A percentile compares a stretch with the other conserved stretches of the same genome.
phyloP scores from a whole-genome alignment of 1,140 invertebrate species.

The Aporrectodea caliginosa region DNA sequence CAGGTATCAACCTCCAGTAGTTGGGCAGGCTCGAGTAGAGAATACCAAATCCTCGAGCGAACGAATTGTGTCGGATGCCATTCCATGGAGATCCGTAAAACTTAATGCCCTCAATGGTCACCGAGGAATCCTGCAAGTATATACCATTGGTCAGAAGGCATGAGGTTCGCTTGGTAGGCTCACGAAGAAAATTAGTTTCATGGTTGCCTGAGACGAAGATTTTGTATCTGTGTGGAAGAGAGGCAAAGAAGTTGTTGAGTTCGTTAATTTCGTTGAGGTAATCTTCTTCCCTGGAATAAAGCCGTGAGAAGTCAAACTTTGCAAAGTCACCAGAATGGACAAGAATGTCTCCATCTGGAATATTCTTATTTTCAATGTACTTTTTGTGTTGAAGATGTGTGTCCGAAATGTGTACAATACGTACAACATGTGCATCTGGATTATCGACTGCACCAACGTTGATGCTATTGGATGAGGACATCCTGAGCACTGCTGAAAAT shows the following conservation, averaged over 20 bases:
- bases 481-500: no score
- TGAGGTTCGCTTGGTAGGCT: constrained; percentile 31
- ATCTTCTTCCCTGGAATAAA: not conserved
- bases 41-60: constrained; percentile 36
- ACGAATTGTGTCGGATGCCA: constrained; percentile 34
- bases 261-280: constrained; percentile 10
- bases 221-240: constrained; percentile 39
- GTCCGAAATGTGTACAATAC: constrained; percentile 43
- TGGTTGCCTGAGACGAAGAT: constrained; percentile 43
- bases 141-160: constrained; percentile 31
- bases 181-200: constrained; percentile 34
- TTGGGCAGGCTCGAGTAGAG: constrained; percentile 29
- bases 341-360: constrained; percentile 40
- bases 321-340: constrained; percentile 42
- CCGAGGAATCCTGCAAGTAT: constrained; percentile 38
- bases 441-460: not conserved
- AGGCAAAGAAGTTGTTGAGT: constrained; percentile 38
- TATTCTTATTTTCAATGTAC: constrained; percentile 17
- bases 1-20: constrained; percentile 36
- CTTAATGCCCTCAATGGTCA: constrained; percentile 36
- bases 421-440: constrained; percentile 11
- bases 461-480: no score
- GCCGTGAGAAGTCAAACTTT: not conserved
- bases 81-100: constrained; percentile 41
- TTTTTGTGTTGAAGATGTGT: constrained; percentile 38